Evolutionary conservation across 2,113 vertebrate species (phyloP), one percentile per base, ranked within the genome.

Genomic region (Perca flavescens): DNA sequence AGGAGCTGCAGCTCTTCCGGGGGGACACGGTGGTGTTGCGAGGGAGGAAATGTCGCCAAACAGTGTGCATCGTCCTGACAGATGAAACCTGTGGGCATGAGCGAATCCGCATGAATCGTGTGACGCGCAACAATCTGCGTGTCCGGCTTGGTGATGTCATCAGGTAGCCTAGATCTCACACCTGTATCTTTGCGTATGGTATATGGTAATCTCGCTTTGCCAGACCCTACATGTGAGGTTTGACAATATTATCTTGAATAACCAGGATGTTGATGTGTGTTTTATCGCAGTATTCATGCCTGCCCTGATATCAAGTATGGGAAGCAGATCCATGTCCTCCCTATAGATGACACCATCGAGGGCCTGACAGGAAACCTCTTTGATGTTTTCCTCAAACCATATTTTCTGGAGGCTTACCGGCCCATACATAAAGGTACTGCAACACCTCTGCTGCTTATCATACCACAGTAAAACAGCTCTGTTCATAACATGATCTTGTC

Each of bases 271-370:
- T 36, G 25, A 25, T 79, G 8, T 83, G 67, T 34, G 61, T 76
- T 25, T 83, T n/a, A n/a, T 79, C 56, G 50, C 74, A 99, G 98
- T 93, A 97, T 99, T 88, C 97, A 98, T 66, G 96, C 98, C 19
- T 99, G 97, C 79, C 97, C 97, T 66, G 97, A 99, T 92, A 97
- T 99, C 86, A 99, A 99, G 86, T 99, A 99, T 0, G 98, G 98
- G 65, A 99, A 98, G 91, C 96, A 95, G 63, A 97, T 99, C 88
- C 98, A 99, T 0, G 96, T 99, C 47, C 89, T 99, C 15, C 98
- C 98, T 0, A 97, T 99, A 19, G 97, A 99, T 94, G 98, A 99
- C 89, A 99, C 98, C 0, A 97, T 99, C 69, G 97, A 97, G 87
- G 97, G 97, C 61, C 98, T 99, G 84, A 97, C 98, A 0, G 97